phyloP scores from a whole-genome alignment of 2,113 vertebrate species.

The Pygoscelis antarcticus region DNA sequence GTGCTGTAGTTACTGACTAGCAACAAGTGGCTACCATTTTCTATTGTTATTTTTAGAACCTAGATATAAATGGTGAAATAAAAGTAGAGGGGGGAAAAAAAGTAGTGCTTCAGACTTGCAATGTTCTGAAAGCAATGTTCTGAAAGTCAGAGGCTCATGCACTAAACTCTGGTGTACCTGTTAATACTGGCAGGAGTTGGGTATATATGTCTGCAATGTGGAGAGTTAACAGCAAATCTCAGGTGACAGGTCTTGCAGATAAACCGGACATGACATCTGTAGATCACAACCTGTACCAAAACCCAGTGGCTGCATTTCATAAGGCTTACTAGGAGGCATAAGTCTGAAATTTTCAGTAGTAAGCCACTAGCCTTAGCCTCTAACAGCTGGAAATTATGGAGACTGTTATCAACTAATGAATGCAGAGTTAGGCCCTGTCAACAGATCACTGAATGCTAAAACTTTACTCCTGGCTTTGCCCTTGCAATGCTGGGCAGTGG shows the following conservation, averaged over 20 bases:
- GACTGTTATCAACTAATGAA: background rate
- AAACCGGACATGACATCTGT: background rate
- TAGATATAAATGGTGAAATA: background rate
- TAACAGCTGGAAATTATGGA: background rate
- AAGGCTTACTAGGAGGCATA: background rate
- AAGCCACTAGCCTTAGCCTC: background rate
- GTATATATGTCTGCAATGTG: background rate
- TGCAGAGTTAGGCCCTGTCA: background rate
- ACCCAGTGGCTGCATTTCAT: background rate
- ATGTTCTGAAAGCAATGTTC: background rate
- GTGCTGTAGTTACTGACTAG: background rate
- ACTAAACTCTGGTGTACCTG: background rate
- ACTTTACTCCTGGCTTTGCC: background rate
- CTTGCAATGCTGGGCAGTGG: background rate
- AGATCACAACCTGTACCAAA: background rate
- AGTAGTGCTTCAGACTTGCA: background rate
- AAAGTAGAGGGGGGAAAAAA: background rate
- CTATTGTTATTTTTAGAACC: background rate
- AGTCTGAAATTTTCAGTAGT: background rate
- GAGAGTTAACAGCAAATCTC: background rate
- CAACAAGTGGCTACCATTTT: background rate
- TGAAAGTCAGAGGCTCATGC: background rate
- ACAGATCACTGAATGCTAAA: background rate
- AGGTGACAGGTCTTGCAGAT: background rate
- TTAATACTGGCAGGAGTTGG: background rate